Evolutionary conservation across 2,888 invertebrate genomes (phyloP).

Genomic region (Diaprepes abbreviatus): DNA sequence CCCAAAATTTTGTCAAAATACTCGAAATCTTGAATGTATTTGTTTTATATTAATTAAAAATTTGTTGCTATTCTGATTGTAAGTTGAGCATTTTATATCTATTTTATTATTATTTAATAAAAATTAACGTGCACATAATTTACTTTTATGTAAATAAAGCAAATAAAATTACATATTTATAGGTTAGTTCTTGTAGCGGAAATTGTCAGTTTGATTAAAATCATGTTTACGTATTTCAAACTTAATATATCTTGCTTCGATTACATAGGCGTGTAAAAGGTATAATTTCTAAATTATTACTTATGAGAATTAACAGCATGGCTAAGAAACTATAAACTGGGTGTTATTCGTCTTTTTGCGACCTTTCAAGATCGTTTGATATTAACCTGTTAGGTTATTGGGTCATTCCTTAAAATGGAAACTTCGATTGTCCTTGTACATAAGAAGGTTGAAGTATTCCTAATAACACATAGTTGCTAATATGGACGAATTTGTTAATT

Average conservation of each 20-base stretch:
- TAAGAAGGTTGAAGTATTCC: too few relatives aligned
- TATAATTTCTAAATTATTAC: constrained; percentile 21
- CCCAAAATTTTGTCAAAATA: too few relatives aligned
- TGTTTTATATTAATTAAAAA: too few relatives aligned
- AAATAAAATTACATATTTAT: neutral
- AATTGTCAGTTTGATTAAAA: constrained; percentile 18
- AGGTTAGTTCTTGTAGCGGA: neutral
- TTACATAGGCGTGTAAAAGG: constrained; percentile 2
- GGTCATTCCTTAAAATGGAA: neutral
- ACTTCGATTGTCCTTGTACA: too few relatives aligned
- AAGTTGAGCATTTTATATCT: too few relatives aligned
- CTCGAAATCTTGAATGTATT: too few relatives aligned
- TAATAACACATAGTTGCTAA: too few relatives aligned
- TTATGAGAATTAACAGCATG: constrained; percentile 13
- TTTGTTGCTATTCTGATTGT: too few relatives aligned
- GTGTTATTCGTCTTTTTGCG: neutral
- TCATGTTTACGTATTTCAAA: constrained; percentile 12
- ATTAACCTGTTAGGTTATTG: neutral
- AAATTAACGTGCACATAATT: neutral
- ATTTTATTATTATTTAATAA: too few relatives aligned
- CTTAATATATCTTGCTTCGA: constrained; percentile 2
- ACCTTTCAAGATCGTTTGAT: neutral
- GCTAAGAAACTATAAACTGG: neutral
- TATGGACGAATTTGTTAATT: too few relatives aligned
- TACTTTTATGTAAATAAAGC: neutral